A percentile compares a stretch with the other conserved stretches of the same genome.
phyloP scores from a whole-genome alignment of 2,888 invertebrate genomes.

The Neelides folsomi region DNA sequence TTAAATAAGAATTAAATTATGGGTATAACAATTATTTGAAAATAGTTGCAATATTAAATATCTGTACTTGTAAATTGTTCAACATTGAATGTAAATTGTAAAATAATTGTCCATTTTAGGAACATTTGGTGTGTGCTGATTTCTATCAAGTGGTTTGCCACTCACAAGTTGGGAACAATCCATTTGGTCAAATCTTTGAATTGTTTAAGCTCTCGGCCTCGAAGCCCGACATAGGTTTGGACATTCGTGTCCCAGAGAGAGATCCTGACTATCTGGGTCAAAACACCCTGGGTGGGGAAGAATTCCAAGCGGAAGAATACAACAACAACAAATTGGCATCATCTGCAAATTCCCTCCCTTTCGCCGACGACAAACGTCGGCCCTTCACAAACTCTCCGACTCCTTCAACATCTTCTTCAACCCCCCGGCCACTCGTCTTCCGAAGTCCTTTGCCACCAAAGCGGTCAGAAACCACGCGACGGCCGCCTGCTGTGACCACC shows the following conservation, averaged over 20 bases:
- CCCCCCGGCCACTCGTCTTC: not conserved
- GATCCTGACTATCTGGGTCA: slow-evolving; percentile 27
- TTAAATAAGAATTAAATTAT: too few relatives aligned
- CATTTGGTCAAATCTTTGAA: slow-evolving; percentile 31
- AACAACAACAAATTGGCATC: slow-evolving; percentile 29
- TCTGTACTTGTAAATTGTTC: too few relatives aligned
- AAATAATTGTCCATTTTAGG: slow-evolving; percentile 22
- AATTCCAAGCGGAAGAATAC: slow-evolving; percentile 32
- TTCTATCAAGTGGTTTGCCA: slow-evolving; percentile 32
- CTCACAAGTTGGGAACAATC: slow-evolving; percentile 19
- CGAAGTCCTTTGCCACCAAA: not conserved
- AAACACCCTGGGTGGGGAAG: slow-evolving; percentile 28
- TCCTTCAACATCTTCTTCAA: not conserved
- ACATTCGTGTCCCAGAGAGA: slow-evolving; percentile 16
- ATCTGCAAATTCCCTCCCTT: slow-evolving; percentile 20
- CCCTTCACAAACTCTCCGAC: slow-evolving; percentile 15
- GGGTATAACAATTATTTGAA: too few relatives aligned
- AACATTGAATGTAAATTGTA: too few relatives aligned
- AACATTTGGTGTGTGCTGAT: slow-evolving; percentile 32
- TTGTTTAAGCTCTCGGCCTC: slow-evolving; percentile 25
- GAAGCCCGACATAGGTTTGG: slow-evolving; percentile 9
- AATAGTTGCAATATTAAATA: too few relatives aligned
- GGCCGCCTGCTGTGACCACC: slow-evolving; percentile 3
- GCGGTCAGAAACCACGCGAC: slow-evolving; percentile 1
- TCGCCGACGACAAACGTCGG: slow-evolving; percentile 12